Base-by-base conservation (phyloP, 2,888 invertebrate genomes). In the Halocaridina rubra region DNA sequence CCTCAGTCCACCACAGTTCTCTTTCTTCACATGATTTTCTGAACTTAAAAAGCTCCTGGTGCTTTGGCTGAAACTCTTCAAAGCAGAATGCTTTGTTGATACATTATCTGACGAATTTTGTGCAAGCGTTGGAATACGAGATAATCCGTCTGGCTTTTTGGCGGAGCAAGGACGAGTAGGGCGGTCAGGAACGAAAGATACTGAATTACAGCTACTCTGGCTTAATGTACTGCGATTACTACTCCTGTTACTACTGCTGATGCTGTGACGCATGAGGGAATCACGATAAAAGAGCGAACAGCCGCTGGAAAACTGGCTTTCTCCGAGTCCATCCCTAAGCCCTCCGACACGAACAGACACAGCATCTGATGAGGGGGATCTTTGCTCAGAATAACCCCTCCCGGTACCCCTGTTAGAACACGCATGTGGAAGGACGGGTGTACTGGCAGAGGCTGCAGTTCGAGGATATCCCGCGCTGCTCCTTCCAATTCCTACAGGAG, bases 181-280 rank as follows among this genome's bases (percentile, higher is more conserved):
- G 19, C 29, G 57, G 8, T 76, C 59, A 27, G 76, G 77, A 13
- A 32, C 29, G 33, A 16, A 77, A 2, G 77, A 77, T 22, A 77
- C 77, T 5, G 77, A 77, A 22, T 77, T 77, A 33, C 77, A 33
- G 59, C 77, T 61, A 33, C 33, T 77, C 77, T 77, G 77, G 57
- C 76, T 76, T 8, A 76, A 22, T 5, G 71, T 72, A 19, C 71
- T 71, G 3, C 71, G 30, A 10, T 71, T 76, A 30, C 57, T 76
- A 59, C 76, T 77, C 32, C 76, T 77, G 30, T 77, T 77, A 22
- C 76, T 77, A 16, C 77, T 61, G 30, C 59, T 46, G 59, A 77
- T 29, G 59, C 77, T 77, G 32, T 61, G 77, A 5, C 77, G 77
- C 30, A 59, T 22, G 4, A 22, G 59, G 8, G 77, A 22, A 13